Evolutionary conservation across 2,888 invertebrate genomes (phyloP).

Genomic region (Xanthorhoe spadicearia): DNA sequence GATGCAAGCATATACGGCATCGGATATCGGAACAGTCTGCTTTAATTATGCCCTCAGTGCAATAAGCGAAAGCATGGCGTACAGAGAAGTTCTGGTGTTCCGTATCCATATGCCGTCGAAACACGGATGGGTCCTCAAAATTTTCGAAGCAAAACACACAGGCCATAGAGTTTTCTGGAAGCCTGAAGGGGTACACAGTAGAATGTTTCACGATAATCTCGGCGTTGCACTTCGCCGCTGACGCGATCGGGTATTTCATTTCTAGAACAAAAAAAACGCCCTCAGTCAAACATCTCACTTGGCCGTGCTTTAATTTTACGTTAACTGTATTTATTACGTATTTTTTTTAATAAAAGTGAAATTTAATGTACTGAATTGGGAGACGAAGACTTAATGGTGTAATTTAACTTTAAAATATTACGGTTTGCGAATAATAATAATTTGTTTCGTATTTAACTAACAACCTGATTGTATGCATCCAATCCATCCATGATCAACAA

Average conservation of each 20-base stretch:
- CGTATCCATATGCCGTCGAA: constrained; percentile 69
- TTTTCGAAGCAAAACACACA: constrained; percentile 76
- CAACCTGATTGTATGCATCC: too few relatives aligned
- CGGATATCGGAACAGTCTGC: constrained; percentile 52
- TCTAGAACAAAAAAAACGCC: constrained; percentile 82
- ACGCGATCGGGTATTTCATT: constrained; percentile 65
- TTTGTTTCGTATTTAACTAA: too few relatives aligned
- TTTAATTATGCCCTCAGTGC: constrained; percentile 45
- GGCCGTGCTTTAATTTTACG: constrained; percentile 12
- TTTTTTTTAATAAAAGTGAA: not conserved
- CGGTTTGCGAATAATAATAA: too few relatives aligned
- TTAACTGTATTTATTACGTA: not conserved
- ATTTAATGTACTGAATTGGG: not conserved
- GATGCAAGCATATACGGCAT: constrained; percentile 49
- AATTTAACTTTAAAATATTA: not conserved
- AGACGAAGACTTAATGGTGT: not conserved
- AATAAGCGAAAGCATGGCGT: constrained; percentile 66
- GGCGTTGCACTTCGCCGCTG: constrained; percentile 71
- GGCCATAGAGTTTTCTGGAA: constrained; percentile 71
- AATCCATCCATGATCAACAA: too few relatives aligned
- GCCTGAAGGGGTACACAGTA: constrained; percentile 78
- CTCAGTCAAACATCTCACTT: constrained; percentile 44
- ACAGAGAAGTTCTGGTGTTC: constrained; percentile 68
- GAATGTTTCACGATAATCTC: constrained; percentile 74
- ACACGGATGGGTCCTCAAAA: constrained; percentile 63